These are phyloP conservation scores for Calyptomena viridis DNA, from an alignment of 2,113 vertebrate genomes.

Conservation along the genomic window DNA sequence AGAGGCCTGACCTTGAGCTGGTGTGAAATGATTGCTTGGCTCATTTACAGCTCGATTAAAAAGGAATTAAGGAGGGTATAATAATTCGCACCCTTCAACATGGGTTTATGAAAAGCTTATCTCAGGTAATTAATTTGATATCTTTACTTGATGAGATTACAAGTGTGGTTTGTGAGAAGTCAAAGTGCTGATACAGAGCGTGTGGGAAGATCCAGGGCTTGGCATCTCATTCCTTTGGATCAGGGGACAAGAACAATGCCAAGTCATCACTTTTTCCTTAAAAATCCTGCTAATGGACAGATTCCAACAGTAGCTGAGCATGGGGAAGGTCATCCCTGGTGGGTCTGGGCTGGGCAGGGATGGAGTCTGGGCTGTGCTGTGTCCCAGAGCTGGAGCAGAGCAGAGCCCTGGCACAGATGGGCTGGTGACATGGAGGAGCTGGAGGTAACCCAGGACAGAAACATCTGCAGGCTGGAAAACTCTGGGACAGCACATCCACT, in stretches of 20 bases:
- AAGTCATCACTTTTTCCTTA: neutral
- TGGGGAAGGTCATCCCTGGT: neutral
- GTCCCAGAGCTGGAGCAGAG: neutral
- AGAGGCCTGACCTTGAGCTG: neutral
- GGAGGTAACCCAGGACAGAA: neutral
- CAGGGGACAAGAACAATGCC: neutral
- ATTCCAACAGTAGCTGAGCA: neutral
- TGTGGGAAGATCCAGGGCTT: neutral
- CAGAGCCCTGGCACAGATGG: neutral
- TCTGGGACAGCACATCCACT: neutral
- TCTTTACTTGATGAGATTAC: neutral
- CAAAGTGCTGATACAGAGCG: neutral
- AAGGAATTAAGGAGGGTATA: neutral
- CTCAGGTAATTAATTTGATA: conserved; percentile 33
- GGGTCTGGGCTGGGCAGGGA: neutral
- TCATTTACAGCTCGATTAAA: neutral
- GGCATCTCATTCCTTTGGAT: neutral
- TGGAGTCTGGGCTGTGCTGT: neutral
- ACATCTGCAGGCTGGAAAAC: neutral
- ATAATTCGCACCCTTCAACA: conserved; percentile 15
- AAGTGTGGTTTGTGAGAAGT: neutral
- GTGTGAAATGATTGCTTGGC: neutral
- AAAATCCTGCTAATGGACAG: neutral
- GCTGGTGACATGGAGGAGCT: neutral
- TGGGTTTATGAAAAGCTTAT: neutral